Evolutionary conservation across 1,140 invertebrate species (phyloP), one percentile per base, ranked within the genome.

Genomic region (Cydia amplana): DNA sequence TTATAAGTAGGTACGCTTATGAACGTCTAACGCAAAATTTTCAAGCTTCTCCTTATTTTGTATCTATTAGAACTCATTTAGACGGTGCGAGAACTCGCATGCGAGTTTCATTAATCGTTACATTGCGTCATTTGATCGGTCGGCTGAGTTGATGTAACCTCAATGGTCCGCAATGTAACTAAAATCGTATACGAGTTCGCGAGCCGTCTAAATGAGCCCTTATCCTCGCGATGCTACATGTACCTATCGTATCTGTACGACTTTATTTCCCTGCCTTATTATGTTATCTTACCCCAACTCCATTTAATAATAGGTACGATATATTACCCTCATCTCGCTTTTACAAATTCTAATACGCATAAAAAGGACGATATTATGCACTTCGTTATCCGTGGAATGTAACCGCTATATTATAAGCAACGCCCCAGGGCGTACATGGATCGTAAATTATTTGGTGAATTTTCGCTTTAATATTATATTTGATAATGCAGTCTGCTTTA

Each of bases 331-430:
- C 55, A n/a, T 60, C 55, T 23, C 20, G 20, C 20, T 60, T 60
- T 23, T 60, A 60, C 55, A 60, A 60, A 60, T 60, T 60, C 55
- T 23, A 60, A 60, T 60, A 60, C 55, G 7, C 20, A 60, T 60
- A 60, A 32, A 32, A 70, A 70, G 65, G 65, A 70, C 18, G 65
- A 40, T 70, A 70, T 67, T 43, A 36, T 70, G 65, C 28, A 70
- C 32, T 70, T 36, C 32, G 65, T 36, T 65, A 70, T 70, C 65
- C 55, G 2, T 0, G 18, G 55, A 23, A 60, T 60, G 16, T 64
- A 40, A 32, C 25, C 7, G 4, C 32, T 12, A 32, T 65, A 64
- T 67, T 67, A 70, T 40, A 36, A 65, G 64, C 36, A 36, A 12
- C 65, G 9, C 65, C 28, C 28, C 28, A 2, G 65, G 65, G 28